Percentiles rank a stretch among this genome's conserved stretches.
phyloP scores from a whole-genome alignment of 2,888 invertebrate genomes.

The Acrobasis suavella region DNA sequence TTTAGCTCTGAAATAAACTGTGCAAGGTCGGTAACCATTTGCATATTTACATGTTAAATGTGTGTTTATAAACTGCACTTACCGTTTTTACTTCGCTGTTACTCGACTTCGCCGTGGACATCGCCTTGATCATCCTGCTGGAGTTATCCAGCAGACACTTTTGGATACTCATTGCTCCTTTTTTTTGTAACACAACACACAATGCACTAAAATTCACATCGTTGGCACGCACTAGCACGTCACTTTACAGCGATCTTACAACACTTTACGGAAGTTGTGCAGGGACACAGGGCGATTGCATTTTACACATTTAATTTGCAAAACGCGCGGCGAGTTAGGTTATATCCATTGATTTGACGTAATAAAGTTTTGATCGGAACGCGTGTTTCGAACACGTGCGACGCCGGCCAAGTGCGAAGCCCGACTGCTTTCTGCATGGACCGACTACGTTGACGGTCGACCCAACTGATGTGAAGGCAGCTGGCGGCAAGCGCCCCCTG shows the following conservation, averaged over 20 bases:
- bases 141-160: conserved; percentile 80
- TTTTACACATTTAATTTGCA: conserved; percentile 49
- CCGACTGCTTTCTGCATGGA: conserved; percentile 49
- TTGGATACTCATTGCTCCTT: conserved; percentile 76
- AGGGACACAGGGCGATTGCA: conserved; percentile 55
- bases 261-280: conserved; percentile 53
- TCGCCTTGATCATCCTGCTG: conserved; percentile 79
- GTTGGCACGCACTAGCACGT: conserved; percentile 60
- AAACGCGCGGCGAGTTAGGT: conserved; percentile 70
- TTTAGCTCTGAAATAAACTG: conserved; percentile 20
- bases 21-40: conserved; percentile 40
- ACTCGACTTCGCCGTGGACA: conserved; percentile 74
- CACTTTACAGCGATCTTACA: conserved; percentile 39
- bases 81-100: conserved; percentile 74
- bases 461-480: conserved; percentile 48
- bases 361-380: conserved; percentile 70
- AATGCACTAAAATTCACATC: conserved; percentile 67
- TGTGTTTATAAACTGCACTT: conserved; percentile 40
- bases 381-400: conserved; percentile 47
- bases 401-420: conserved; percentile 42
- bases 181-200: conserved; percentile 52
- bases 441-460: conserved; percentile 34
- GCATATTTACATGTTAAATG: conserved; percentile 27
- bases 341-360: conserved; percentile 82
- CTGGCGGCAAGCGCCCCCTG: conserved; percentile 38